Base-by-base conservation (phyloP, 1,140 invertebrate genomes). In the Pseudoatta argentina region DNA sequence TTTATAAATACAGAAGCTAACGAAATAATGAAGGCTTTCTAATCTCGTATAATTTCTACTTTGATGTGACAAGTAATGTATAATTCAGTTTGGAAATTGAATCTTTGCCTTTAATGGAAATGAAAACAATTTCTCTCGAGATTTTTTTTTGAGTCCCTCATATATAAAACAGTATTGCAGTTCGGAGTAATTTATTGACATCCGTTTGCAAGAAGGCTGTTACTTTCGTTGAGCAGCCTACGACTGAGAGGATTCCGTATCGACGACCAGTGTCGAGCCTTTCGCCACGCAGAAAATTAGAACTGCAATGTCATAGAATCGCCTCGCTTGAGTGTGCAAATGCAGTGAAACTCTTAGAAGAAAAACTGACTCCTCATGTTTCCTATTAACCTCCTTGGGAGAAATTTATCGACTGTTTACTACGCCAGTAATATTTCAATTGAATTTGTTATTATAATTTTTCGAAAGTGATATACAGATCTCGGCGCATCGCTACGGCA, bases 301-400 rank as follows among this genome's bases (percentile, higher is more conserved):
- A 61, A 72, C 6, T 27, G 34, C 34, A 53, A 39, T 10, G 34
- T 44, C 16, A 39, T 21, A 57, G 34, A 72, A 12, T 5, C 10
- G 12, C 24, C 3, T 76, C 14, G 53, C 6, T 44, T 24, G 71
- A 44, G 16, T 48, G 48, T 57, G n/a, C 30, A 51, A 12, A 61
- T n/a, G 55, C 48, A 81, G 85, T 78, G 85, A 87, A 87, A 90
- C 73, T 61, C 73, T 61, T 18, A 16, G 3, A 44, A 83, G 88
- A 87, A 90, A 90, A 89, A 89, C 88, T 57, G 72, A 85, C 78
- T 79, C 8, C 66, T 55, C 64, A 27, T 61, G 88, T 87, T 61
- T 90, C 55, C 39, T 27, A 89, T 90, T 90, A 76, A 90, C 89
- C 89, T 90, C 78, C 48, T 90, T 90, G 24, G 39, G 89, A 90